Base-by-base conservation (phyloP, 2,113 vertebrate genomes). In the Acrocephalus arundinaceus region DNA sequence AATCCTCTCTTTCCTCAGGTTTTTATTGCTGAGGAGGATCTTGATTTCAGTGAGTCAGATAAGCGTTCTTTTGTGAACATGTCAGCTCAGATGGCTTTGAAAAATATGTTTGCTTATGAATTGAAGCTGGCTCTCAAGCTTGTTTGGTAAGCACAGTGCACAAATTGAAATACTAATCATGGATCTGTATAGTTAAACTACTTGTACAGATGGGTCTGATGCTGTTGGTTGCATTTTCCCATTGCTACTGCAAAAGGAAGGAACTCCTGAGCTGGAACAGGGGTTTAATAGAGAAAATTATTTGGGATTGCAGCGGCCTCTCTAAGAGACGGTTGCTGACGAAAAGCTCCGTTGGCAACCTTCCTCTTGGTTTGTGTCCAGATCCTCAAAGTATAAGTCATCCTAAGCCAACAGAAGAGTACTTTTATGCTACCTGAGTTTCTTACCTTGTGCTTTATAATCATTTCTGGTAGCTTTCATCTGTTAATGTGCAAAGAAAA, bases 11-110 rank as follows among this genome's bases (percentile, higher is more conserved):
- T 78, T 30, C 39, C 23, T 6, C 7, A 35, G 27, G 2, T 61
- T 82, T 89, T 77, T 85, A 33, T 54, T 86, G 58, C 55, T 59
- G 75, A 83, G 79, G 39, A 74, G 46, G 39, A 77, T 88, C 85
- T 93, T 76, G 62, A 68, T 91, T 82, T 95, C 46, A 37, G 15
- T 51, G 71, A 96, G 70, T 68, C 74, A 90, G 89, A 85, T 37
- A 84, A 84, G 51, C 39, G 54, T 68, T 90, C 78, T 93, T 89
- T 31, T 39, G 67, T 85, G 74, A 91, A 76, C 0, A 0, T 72
- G 41, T 82, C 1, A 2, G 61, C 67, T 95, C 51, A 51, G 58
- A 79, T 70, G 70, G 43, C n/a, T 95, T 93, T 91, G 67, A 82
- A 95, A 94, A 95, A 74, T n/a, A 27, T 15, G 7, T 79, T 82